Evolutionary conservation across 2,797 vertebrate genomes (phyloP).

Genomic region (Danio jaintianensis): DNA sequence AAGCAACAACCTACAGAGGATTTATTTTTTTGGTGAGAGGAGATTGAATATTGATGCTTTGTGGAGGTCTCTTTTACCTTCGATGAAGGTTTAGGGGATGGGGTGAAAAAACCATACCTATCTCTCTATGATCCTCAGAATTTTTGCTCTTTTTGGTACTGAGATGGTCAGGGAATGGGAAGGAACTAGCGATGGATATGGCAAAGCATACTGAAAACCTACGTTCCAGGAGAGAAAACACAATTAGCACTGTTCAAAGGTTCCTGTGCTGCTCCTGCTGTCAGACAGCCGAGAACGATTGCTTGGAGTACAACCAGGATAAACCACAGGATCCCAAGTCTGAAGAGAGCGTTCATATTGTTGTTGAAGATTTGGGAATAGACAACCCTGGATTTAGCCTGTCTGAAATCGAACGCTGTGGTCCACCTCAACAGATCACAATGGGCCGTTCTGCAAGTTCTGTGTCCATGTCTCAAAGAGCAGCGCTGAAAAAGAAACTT

Average conservation of each 20-base stretch:
- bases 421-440: constrained; percentile 41
- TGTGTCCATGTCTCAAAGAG: constrained; percentile 61
- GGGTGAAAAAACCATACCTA: constrained; percentile 17
- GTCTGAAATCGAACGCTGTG: constrained; percentile 29
- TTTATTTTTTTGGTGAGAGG: constrained; percentile 46
- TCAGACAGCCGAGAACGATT: constrained; percentile 56
- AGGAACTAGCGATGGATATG: constrained; percentile 27
- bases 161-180: constrained; percentile 8
- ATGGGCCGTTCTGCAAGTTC: constrained; percentile 66
- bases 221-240: constrained; percentile 53
- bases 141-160: background rate
- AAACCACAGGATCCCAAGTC: constrained; percentile 56
- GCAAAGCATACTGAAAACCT: background rate
- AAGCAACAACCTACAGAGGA: constrained; percentile 70
- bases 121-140: constrained; percentile 42
- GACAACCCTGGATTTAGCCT: constrained; percentile 75
- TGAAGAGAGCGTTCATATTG: constrained; percentile 69
- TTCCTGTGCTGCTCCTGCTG: constrained; percentile 73
- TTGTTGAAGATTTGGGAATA: constrained; percentile 76
- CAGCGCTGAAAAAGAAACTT: constrained; percentile 69
- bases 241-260: constrained; percentile 21
- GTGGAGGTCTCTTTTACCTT: constrained; percentile 45
- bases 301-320: constrained; percentile 59
- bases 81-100: constrained; percentile 48
- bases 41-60: constrained; percentile 45